Conservation (phyloP, 2,113 vertebrate genomes). For the Orientallactaga bullata region DNA sequence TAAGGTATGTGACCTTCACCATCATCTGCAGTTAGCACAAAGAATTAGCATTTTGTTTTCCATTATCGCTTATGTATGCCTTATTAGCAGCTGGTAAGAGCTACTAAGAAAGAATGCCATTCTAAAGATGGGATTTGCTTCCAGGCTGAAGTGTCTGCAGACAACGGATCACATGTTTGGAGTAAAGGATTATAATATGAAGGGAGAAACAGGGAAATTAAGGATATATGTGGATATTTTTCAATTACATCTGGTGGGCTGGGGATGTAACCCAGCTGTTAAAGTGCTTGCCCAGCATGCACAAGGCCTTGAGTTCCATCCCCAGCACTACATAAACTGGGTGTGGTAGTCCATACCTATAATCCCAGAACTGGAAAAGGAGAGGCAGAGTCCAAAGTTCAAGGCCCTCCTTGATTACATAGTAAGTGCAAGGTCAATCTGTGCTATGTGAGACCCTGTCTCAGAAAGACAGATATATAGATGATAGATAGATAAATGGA, state of each 20-base stretch:
- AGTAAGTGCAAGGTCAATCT: too few species aligned
- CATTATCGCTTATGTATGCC: neutral
- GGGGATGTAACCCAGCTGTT: neutral
- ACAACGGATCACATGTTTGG: neutral
- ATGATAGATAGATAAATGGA: too few species aligned
- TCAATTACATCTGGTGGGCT: neutral
- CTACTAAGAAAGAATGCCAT: neutral
- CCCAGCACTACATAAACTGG: too few species aligned
- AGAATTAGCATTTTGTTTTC: neutral
- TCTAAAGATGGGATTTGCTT: neutral
- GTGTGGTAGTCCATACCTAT: too few species aligned
- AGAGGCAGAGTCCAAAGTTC: too few species aligned
- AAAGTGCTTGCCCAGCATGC: too few species aligned
- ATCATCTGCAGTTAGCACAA: neutral
- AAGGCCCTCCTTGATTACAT: too few species aligned
- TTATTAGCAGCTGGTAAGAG: neutral
- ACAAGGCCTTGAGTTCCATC: too few species aligned
- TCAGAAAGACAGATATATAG: too few species aligned
- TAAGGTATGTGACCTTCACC: neutral
- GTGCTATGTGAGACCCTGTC: too few species aligned
- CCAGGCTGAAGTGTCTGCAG: neutral
- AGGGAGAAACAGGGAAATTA: slow-evolving; percentile 23
- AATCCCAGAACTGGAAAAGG: too few species aligned
- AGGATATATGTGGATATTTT: neutral
- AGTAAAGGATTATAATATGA: neutral